These are phyloP conservation scores for Conus betulinus DNA, from an alignment of 1,140 invertebrate genomes.

Conservation along the genomic window DNA sequence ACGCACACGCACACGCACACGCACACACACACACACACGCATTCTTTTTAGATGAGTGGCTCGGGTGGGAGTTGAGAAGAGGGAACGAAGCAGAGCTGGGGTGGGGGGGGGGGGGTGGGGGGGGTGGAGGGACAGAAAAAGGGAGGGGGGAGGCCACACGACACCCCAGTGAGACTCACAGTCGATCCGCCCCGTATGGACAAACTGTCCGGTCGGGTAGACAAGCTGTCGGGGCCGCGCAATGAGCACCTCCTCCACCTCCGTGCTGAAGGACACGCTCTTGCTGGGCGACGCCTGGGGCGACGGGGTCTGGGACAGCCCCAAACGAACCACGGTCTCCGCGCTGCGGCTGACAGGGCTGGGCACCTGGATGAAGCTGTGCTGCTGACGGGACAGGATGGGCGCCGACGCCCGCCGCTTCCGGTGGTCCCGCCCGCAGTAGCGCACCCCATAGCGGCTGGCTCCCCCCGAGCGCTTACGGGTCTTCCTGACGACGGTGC, in stretches of 20 bases:
- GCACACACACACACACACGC: too few species aligned
- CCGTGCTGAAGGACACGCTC: conserved; percentile 53
- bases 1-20: too few species aligned
- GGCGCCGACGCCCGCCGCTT: conserved; percentile 50
- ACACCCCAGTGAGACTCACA: neutral
- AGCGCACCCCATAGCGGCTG: conserved; percentile 36
- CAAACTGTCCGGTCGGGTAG: conserved; percentile 37
- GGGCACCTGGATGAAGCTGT: conserved; percentile 32
- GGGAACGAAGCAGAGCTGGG: neutral
- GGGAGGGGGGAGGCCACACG: neutral
- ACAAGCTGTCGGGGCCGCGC: conserved; percentile 44
- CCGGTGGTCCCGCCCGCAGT: conserved; percentile 30
- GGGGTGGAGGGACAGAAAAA: neutral
- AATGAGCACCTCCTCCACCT: conserved; percentile 49
- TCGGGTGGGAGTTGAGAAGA: neutral
- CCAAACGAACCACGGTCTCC: conserved; percentile 46
- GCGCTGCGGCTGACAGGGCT: conserved; percentile 54
- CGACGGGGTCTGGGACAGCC: conserved; percentile 27
- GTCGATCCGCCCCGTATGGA: conserved; percentile 23
- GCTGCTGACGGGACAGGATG: conserved; percentile 42
- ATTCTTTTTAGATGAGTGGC: too few species aligned
- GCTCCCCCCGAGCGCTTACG: conserved; percentile 44
- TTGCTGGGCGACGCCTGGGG: conserved; percentile 45
- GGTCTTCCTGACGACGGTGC: conserved; percentile 42
- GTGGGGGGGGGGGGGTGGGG: neutral